Evolutionary conservation across 2,888 invertebrate species (phyloP), one percentile per base, ranked within the genome.

Genomic region (Yponomeuta malinellus): DNA sequence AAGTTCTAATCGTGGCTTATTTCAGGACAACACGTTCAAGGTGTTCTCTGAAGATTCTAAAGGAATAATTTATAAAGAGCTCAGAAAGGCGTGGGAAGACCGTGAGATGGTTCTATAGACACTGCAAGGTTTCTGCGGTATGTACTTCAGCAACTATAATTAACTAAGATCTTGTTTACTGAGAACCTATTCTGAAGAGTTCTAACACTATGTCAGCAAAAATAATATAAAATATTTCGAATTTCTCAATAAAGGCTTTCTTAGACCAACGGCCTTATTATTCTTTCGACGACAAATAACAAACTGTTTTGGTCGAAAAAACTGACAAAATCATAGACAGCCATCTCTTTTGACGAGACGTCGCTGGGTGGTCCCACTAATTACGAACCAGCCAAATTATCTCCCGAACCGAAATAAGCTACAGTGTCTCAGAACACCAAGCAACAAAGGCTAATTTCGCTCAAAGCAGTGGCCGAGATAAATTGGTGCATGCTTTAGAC

Each of bases 331-430:
- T 73, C 74, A 74, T 76, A 77, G 75, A 74, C 76, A 75, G 72
- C 72, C 75, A 73, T 77, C 78, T 75, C 74, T 77, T 76, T 82
- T 76, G 76, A 75, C 74, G 73, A 73, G 70, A 74, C 71, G 73
- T 52, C 75, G 74, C 74, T 84, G 86, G 86, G 85, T 86, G 87
- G 85, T 83, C 78, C 71, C 75, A 76, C 82, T 86, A 86, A 85
- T 85, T 86, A 85, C 81, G 33, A 33, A 23, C 68, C 68, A 29
- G 43, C 67, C 59, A 63, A 43, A n/a, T 65, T 48, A 63, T 63
- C 48, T 68, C 23, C 52, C 12, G 29, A 31, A 52, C 68, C 15
- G 10, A 23, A 52, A 68, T 37, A 37, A 10, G 33, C 33, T 37
- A n/a, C 67, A 33, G 15, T 68, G 29, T 52, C 52, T 31, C 68